Base-by-base conservation (phyloP, 2,888 invertebrate genomes). In the Xanthorhoe designata region DNA sequence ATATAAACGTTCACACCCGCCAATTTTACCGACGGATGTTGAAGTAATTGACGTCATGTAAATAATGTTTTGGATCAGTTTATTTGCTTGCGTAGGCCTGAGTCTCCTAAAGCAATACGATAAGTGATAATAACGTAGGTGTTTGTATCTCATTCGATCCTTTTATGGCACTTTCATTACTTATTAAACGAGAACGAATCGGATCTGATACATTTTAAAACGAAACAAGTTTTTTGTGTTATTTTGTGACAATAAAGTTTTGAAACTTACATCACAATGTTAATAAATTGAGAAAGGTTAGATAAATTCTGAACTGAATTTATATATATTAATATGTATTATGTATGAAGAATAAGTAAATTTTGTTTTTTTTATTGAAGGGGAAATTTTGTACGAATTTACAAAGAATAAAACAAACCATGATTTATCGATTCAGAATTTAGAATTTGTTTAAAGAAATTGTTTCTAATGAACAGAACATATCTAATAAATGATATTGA, bases 31-130 rank as follows among this genome's bases (percentile, higher is more conserved):
- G 29, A 57, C 57, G 50, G 53, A 66, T 66, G 38, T 61, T 49
- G 32, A 59, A 55, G 66, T 61, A 66, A 54, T 62, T 66, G 54
- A 58, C 53, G 51, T 62, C 59, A 62, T 51, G 24, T 49, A 45
- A 59, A 62, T 54, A 42, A 49, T 58, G 10, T 58, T 65, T 52
- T 29, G 18, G 35, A 49, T 38, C 18, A 55, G 53, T 63, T 63
- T 56, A 60, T 63, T 56, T 62, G 51, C 59, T 52, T 63, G 67
- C 67, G 67, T 67, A 63, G 66, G 63, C 54, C 18, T 55, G 32
- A 17, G 35, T 0, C 53, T 49, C 49, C 19, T 50, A 58, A 38
- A 51, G 32, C 61, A 52, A 57, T 60, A 38, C 52, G 56, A 38
- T 53, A 66, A 59, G 52, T 63, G 58, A 53, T 42, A 15, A 17